Evolutionary conservation across 1,140 invertebrate genomes (phyloP).

Genomic region (Cydia splendana): DNA sequence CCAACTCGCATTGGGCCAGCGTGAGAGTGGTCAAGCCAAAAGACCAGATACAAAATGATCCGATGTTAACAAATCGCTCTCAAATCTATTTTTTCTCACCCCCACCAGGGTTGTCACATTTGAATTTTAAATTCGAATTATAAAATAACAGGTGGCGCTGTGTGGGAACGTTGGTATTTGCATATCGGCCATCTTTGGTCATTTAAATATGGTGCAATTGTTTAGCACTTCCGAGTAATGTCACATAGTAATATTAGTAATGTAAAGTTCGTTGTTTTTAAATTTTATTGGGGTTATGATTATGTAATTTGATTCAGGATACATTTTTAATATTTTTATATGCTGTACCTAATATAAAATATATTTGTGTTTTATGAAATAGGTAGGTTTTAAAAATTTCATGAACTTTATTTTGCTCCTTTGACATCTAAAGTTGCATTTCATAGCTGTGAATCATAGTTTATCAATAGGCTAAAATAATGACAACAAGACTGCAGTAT

Average conservation of each 20-base stretch:
- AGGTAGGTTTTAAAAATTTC: neutral
- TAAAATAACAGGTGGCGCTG: neutral
- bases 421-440: too few relatives aligned
- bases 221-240: slow-evolving; percentile 10
- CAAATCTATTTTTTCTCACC: neutral
- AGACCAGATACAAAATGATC: neutral
- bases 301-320: neutral
- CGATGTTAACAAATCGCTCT: neutral
- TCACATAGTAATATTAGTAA: neutral
- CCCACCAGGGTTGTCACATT: slow-evolving; percentile 9
- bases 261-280: neutral
- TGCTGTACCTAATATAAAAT: too few relatives aligned
- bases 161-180: slow-evolving; percentile 16
- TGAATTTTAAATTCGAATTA: slow-evolving; percentile 8
- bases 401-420: too few relatives aligned
- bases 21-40: neutral
- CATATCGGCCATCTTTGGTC: slow-evolving; percentile 10
- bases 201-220: slow-evolving; percentile 12
- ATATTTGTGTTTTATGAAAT: neutral
- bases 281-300: neutral
- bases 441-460: too few relatives aligned
- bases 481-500: too few relatives aligned
- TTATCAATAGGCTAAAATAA: too few relatives aligned
- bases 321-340: too few relatives aligned
- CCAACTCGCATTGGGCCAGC: too few relatives aligned